Base-by-base conservation (phyloP, 2,113 vertebrate species). In the Sterna hirundo region DNA sequence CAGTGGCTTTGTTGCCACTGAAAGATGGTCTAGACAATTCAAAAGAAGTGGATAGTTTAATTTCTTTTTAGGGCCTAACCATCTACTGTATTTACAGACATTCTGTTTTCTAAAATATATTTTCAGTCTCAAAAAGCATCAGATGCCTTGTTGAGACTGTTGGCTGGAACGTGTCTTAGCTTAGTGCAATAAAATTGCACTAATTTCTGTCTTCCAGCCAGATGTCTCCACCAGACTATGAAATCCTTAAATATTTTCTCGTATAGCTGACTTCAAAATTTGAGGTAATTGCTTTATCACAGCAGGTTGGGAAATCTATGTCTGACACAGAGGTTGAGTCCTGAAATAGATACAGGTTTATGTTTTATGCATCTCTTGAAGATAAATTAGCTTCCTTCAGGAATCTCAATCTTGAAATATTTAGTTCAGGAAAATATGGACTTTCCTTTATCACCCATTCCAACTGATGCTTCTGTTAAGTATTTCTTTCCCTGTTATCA, bases 331-430 rank as follows among this genome's bases (percentile, higher is more conserved):
- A 76, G 74, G 40, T 14, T 90, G 71, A 94, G 68, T 86, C 76
- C 69, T 80, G 78, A 91, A 94, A 96, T 65, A 71, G 90, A 65
- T 78, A 84, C n/a, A 57, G 49, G 21, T 27, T 90, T 83, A 88
- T 90, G 82, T 92, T 96, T 95, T 95, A 93, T 96, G 61, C 68
- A 96, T 95, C 68, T 76, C 80, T 91, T 94, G 82, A 85, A 90
- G 84, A 82, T 76, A 92, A 94, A 93, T 90, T 90, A 65, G 15
- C 71, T 92, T 90, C 55, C 81, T 95, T 94, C 65, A 86, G 76
- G 81, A 87, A 90, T 94, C 86, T 66, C 81, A 42, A 83, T 87
- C 47, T 89, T 49, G 36, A 89, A 89, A 87, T 38, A 60, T 81
- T 88, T 68, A 90, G 17, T 40, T 84, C 44, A 79, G 71, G 74